A percentile compares a stretch with the other conserved stretches of the same genome.
Evolutionary conservation across 1,140 invertebrate species (phyloP).

Genomic region (Zaprionus taronus): DNA sequence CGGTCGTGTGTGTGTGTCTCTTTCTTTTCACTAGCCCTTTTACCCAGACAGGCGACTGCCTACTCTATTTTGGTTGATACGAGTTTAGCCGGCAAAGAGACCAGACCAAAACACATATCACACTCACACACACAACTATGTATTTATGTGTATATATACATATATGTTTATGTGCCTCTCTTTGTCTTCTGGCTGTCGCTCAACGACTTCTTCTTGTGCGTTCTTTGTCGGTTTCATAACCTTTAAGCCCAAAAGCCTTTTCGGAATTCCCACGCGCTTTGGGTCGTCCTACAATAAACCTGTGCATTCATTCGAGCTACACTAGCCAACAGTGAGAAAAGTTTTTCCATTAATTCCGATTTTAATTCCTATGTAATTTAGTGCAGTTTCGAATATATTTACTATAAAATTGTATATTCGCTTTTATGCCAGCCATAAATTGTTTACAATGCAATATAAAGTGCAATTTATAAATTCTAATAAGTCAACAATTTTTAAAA

Average conservation of each 20-base stretch:
- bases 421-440: no score
- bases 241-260: constrained; percentile 40
- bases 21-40: constrained; percentile 63
- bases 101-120: constrained; percentile 16
- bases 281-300: not conserved
- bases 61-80: constrained; percentile 48
- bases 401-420: no score
- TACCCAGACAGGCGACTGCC: constrained; percentile 40
- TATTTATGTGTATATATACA: not conserved
- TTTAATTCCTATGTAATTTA: no score
- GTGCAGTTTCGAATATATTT: no score
- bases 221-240: constrained; percentile 40
- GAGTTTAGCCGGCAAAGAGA: constrained; percentile 30
- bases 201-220: constrained; percentile 37
- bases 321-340: not conserved
- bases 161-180: constrained; percentile 5
- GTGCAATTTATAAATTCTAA: no score
- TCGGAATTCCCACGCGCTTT: constrained; percentile 6
- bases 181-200: constrained; percentile 24
- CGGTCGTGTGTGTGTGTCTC: not conserved
- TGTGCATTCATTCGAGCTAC: not conserved
- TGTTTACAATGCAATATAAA: no score
- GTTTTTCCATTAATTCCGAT: not conserved
- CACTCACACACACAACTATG: constrained; percentile 4
- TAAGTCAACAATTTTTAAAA: no score